phyloP scores from a whole-genome alignment of 1,140 invertebrate species.

The Heliconius hewitsoni region DNA sequence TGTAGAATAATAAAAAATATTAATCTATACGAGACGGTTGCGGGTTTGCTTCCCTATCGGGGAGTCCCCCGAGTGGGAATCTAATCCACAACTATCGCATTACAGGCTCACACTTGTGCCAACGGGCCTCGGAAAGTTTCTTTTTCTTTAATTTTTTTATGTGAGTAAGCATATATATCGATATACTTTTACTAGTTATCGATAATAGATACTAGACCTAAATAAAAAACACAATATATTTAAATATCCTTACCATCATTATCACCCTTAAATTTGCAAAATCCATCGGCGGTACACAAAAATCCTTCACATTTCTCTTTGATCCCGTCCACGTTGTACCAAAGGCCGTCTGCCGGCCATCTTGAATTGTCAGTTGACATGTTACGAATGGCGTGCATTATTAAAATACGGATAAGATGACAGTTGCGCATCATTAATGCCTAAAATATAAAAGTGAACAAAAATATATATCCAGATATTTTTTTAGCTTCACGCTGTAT shows the following conservation, averaged over 20 bases:
- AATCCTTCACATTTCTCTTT: slow-evolving; percentile 83
- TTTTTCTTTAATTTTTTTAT: too few species aligned
- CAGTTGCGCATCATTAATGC: slow-evolving; percentile 86
- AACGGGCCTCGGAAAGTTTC: too few species aligned
- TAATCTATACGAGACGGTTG: not conserved
- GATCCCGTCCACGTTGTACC: slow-evolving; percentile 53
- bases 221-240: too few species aligned
- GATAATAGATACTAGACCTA: too few species aligned
- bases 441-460: slow-evolving; percentile 51
- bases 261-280: slow-evolving; percentile 59
- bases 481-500: not conserved
- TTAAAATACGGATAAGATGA: slow-evolving; percentile 71
- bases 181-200: too few species aligned
- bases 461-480: not conserved
- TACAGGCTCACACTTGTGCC: too few species aligned
- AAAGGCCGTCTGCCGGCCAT: slow-evolving; percentile 61
- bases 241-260: slow-evolving; percentile 45
- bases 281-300: slow-evolving; percentile 82
- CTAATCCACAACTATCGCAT: too few species aligned
- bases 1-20: slow-evolving; percentile 23
- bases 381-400: slow-evolving; percentile 49
- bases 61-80: too few species aligned
- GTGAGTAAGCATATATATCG: too few species aligned
- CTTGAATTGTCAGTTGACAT: slow-evolving; percentile 58
- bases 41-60: too few species aligned